Conservation (phyloP, 2,113 vertebrate genomes). For the Glaucomys volans region DNA sequence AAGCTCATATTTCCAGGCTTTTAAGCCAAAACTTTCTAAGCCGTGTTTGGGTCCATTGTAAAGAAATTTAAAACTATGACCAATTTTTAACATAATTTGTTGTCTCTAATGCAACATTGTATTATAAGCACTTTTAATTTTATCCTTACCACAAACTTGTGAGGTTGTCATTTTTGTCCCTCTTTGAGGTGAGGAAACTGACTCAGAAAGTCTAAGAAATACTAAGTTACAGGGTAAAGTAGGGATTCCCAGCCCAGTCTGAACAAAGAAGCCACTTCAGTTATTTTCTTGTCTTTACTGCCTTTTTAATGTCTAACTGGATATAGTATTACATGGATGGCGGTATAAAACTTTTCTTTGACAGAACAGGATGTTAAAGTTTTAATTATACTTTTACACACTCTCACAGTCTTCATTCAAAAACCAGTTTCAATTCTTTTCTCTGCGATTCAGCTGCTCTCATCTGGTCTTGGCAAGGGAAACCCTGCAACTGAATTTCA, state of each 20-base stretch:
- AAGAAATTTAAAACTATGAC: not conserved
- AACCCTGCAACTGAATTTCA: not conserved
- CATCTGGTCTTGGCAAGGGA: not conserved
- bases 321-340: not conserved
- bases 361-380: not conserved
- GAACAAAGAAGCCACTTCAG: not conserved
- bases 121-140: not conserved
- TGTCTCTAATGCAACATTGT: not conserved
- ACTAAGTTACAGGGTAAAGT: not conserved
- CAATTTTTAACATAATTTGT: not conserved
- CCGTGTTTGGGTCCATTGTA: constrained; percentile 12
- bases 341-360: not conserved
- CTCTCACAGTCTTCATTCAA: not conserved
- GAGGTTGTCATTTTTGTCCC: not conserved
- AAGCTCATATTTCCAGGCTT: not conserved
- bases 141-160: not conserved
- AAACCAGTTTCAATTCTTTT: not conserved
- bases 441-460: not conserved
- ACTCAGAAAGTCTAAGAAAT: not conserved
- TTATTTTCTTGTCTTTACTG: not conserved
- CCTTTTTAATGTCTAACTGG: not conserved
- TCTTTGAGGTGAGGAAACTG: not conserved
- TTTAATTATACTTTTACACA: constrained; percentile 10
- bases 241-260: not conserved
- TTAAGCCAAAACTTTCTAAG: not conserved